These are phyloP conservation scores for Xanthorhoe spadicearia DNA, from an alignment of 2,888 invertebrate genomes.

Conservation along the genomic window DNA sequence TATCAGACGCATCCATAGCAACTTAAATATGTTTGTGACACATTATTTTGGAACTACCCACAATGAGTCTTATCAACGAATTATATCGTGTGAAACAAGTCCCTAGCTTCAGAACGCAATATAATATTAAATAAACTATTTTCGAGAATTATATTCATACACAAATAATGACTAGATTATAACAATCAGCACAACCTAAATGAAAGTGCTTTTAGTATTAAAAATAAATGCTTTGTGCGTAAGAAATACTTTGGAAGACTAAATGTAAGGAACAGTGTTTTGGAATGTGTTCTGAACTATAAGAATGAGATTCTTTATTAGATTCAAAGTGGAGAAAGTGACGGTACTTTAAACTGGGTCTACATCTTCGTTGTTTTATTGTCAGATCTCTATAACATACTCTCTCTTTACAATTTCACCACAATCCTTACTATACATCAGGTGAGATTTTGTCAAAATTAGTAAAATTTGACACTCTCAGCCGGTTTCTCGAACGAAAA, in stretches of 20 bases:
- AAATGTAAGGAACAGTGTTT: conserved; percentile 24
- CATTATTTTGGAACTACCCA: too few species aligned
- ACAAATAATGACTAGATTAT: conserved; percentile 47
- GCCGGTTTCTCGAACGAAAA: too few species aligned
- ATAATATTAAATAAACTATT: not conserved
- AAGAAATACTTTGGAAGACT: conserved; percentile 45
- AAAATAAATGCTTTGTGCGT: conserved; percentile 43
- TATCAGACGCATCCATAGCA: too few species aligned
- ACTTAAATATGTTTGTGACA: too few species aligned
- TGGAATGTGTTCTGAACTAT: conserved; percentile 40
- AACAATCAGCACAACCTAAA: conserved; percentile 38
- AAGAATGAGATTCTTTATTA: conserved; percentile 43
- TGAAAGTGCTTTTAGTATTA: conserved; percentile 28
- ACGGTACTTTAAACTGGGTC: not conserved
- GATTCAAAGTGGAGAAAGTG: conserved; percentile 9
- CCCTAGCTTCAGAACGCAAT: too few species aligned
- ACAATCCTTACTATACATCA: too few species aligned
- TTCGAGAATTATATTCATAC: conserved; percentile 39
- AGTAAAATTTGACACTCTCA: too few species aligned
- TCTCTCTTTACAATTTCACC: too few species aligned
- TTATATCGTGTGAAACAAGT: too few species aligned
- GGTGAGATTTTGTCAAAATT: too few species aligned
- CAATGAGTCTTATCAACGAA: too few species aligned
- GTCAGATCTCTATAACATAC: not conserved
- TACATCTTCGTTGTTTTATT: not conserved